Evolutionary conservation across 2,113 vertebrate genomes (phyloP), one percentile per base, ranked within the genome.

Genomic region (Galbula dea): DNA sequence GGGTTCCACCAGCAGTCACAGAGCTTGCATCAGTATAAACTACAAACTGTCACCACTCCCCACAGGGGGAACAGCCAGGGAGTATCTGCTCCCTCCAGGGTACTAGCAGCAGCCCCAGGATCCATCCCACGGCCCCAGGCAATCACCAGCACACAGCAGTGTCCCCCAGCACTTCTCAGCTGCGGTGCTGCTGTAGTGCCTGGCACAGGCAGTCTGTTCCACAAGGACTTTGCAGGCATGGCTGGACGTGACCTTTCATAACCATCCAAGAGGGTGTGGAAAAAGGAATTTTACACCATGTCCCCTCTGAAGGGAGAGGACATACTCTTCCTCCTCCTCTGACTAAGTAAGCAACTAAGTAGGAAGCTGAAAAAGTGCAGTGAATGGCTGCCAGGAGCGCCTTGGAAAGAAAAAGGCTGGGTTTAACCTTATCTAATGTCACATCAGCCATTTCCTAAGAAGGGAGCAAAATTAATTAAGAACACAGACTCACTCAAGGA

Each of bases 391-490:
- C 92, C 92, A 91, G 91, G 77, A 92, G 62, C 0, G 7, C 49
- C 32, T 61, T 94, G 93, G 85, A 93, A 93, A 80, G 78, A 94
- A 66, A 83, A 73, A 36, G 69, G 36, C 69, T 76, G 45, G 36
- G 12, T 84, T 88, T 39, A 32, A 76, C 66, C 72, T 93, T 97
- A 97, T 97, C 97, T 95, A 73, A 95, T 79, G 90, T 93, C 90
- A 95, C 89, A 97, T 97, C 97, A 95, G 95, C 90, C 87, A 77
- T 92, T 96, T 97, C 95, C 97, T 80, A 87, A 62, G 80, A 78
- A 92, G 94, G 72, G 84, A 94, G 76, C 51, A 68, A 88, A 96
- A 95, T 96, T 95, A 97, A 97, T 97, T 96, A 96, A 90, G 95
- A 95, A 78, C 73, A 75, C 87, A 92, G 92, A 39, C 83, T 77